Evolutionary conservation across 2,888 invertebrate species (phyloP).

Genomic region (Pinctada fucata): DNA sequence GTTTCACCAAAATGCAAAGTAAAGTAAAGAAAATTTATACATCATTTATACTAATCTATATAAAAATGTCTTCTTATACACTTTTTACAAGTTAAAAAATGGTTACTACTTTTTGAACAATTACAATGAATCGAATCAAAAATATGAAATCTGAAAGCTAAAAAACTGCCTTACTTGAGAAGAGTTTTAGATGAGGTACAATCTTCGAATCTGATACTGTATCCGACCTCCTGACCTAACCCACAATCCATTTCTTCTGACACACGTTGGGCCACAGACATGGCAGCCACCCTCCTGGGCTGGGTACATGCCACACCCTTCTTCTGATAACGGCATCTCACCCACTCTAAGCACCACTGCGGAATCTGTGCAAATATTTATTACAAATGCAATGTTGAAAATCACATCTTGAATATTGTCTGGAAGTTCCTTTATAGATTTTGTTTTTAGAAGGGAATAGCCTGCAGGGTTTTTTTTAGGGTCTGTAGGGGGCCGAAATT

Average conservation of each 20-base stretch:
- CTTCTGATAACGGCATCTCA: constrained; percentile 74
- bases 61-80: too few relatives aligned
- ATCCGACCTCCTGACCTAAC: constrained; percentile 93
- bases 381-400: neutral
- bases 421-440: too few relatives aligned
- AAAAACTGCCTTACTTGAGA: constrained; percentile 83
- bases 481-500: too few relatives aligned
- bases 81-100: too few relatives aligned
- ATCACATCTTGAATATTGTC: neutral
- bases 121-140: too few relatives aligned
- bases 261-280: constrained; percentile 99
- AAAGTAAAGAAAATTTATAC: too few relatives aligned
- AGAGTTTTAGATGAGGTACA: constrained; percentile 96
- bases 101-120: too few relatives aligned
- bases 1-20: neutral
- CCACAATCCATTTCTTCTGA: constrained; percentile 99
- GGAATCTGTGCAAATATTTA: constrained; percentile 83
- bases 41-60: too few relatives aligned
- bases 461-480: too few relatives aligned
- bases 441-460: too few relatives aligned
- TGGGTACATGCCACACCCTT: constrained; percentile 97
- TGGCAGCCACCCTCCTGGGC: constrained; percentile 97
- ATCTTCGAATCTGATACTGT: constrained; percentile 99
- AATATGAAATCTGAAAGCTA: too few relatives aligned
- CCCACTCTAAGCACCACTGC: constrained; percentile 85